Evolutionary conservation across 2,888 invertebrate genomes (phyloP).

Genomic region (Limenitis camilla): DNA sequence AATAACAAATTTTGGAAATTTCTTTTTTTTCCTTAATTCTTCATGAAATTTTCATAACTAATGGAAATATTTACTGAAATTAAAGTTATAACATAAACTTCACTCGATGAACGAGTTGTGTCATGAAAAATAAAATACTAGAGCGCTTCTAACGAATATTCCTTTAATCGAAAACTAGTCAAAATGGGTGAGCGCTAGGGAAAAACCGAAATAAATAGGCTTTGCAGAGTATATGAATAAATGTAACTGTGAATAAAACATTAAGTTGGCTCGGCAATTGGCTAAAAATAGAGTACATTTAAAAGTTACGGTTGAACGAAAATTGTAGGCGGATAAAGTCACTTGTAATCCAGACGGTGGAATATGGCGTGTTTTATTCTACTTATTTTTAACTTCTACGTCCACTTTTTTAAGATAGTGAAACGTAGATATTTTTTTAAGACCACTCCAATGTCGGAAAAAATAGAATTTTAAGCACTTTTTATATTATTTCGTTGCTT

Average conservation of each 20-base stretch:
- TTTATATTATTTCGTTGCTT: background rate
- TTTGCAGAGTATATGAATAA: too few species aligned
- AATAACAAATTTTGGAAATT: too few species aligned
- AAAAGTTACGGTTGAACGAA: conserved; percentile 4
- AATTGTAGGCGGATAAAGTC: conserved; percentile 2
- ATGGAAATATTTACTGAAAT: too few species aligned
- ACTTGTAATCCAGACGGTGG: background rate
- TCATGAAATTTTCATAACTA: too few species aligned
- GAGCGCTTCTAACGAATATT: too few species aligned
- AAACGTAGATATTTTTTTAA: conserved; percentile 4
- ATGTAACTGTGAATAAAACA: conserved; percentile 15
- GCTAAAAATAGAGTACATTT: conserved; percentile 10
- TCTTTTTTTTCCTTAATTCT: too few species aligned
- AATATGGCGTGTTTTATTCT: background rate
- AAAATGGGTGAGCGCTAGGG: too few species aligned
- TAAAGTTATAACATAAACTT: too few species aligned
- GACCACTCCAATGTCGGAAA: background rate
- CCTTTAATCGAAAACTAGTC: too few species aligned
- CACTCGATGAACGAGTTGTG: too few species aligned
- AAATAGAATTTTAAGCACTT: background rate
- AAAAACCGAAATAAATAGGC: too few species aligned
- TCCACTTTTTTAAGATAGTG: conserved; percentile 3
- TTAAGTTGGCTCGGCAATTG: conserved; percentile 12
- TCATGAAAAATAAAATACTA: too few species aligned
- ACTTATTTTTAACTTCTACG: background rate